Base-by-base conservation (phyloP, 2,888 invertebrate genomes). In the Troides oblongomaculatus region DNA sequence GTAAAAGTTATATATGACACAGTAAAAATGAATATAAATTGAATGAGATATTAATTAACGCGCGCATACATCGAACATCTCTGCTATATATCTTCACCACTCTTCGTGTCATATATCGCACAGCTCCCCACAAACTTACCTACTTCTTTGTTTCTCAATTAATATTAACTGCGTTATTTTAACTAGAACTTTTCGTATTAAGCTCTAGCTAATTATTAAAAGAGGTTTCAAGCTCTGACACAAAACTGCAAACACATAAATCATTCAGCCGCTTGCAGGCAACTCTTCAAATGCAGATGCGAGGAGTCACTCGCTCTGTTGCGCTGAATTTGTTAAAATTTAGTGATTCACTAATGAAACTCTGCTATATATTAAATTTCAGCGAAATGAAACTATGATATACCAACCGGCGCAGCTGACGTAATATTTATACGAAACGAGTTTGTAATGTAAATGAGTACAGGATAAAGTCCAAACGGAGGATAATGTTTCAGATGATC, bases 181-280 rank as follows among this genome's bases (percentile, higher is more conserved):
- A 53, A 53, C 8, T 18, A 14, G 14, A 18, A 18, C 1, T 53
- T 17, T 53, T 17, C 17, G 53, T 2, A 53, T 53, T 18, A 10
- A 61, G 43, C 39, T 56, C 21, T 36, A 17, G 12, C 61, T 69
- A 65, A 69, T 62, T 69, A 65, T 62, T 57, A 62, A 69, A 61
- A 65, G 56, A 58, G n/a, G 60, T 43, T 30, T 65, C 36, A 58
- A 69, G 62, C 17, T 56, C 57, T 64, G 23, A 62, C 46, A 65
- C 61, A 65, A 62, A 66, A 69, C 69, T 70, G 62, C 66, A 70
- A 62, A 62, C 69, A 71, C 68, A 76, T 77, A 73, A 76, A 76
- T 74, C 74, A 76, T 77, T 77, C 77, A 76, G 69, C 71, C 72
- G 63, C 72, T 72, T 70, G 70, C 70, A 62, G 71, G 50, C 69